Evolutionary conservation across 2,888 invertebrate species (phyloP).

Genomic region (Rosalia funebris): DNA sequence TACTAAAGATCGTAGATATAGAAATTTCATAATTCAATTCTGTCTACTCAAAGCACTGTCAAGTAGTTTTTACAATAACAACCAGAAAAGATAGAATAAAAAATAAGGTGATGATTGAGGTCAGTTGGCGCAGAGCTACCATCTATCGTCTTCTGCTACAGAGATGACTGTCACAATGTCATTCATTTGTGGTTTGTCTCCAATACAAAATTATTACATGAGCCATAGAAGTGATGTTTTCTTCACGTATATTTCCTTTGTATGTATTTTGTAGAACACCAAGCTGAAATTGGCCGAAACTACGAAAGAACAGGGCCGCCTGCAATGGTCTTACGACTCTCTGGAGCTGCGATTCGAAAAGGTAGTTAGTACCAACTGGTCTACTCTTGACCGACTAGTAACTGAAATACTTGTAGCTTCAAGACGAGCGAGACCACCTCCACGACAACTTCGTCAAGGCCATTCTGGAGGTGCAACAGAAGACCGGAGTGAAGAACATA

Average conservation of each 20-base stretch:
- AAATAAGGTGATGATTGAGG: too few relatives aligned
- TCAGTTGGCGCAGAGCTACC: too few relatives aligned
- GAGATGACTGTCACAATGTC: too few relatives aligned
- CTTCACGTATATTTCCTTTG: not conserved
- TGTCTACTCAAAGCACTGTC: too few relatives aligned
- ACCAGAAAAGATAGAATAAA: too few relatives aligned
- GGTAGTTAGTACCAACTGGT: conserved; percentile 52
- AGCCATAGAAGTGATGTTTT: not conserved
- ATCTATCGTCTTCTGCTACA: too few relatives aligned
- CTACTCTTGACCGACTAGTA: too few relatives aligned
- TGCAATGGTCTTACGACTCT: conserved; percentile 74
- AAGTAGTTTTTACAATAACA: too few relatives aligned
- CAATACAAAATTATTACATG: too few relatives aligned
- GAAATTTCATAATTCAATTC: too few relatives aligned
- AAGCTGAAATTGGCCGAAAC: conserved; percentile 65
- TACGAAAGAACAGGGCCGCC: conserved; percentile 69
- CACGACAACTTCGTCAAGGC: conserved; percentile 83
- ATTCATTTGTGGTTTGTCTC: too few relatives aligned
- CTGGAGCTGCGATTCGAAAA: conserved; percentile 82
- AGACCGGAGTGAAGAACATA: conserved; percentile 83
- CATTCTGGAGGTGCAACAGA: conserved; percentile 88
- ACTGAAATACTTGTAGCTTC: conserved; percentile 65
- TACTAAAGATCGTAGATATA: too few relatives aligned
- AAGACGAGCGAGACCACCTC: conserved; percentile 81
- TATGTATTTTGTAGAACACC: conserved; percentile 65